Evolutionary conservation across 2,888 invertebrate genomes (phyloP).

Genomic region (Parascotia fuliginaria): DNA sequence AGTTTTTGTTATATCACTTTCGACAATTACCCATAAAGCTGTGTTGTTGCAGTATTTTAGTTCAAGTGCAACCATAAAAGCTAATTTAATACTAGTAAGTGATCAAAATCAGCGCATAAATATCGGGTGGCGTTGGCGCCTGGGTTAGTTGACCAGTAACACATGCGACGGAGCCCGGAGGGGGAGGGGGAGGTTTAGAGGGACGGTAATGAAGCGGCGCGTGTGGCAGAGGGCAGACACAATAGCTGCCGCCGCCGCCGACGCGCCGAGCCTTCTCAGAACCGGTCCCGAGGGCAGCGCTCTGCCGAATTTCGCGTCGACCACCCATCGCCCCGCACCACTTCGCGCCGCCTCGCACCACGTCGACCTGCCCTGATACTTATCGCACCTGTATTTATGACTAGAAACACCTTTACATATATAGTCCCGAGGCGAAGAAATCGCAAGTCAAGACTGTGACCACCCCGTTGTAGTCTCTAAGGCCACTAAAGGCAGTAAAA

Average conservation of each 20-base stretch:
- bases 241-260: constrained; percentile 75
- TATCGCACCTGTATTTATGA: constrained; percentile 81
- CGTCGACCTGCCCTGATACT: constrained; percentile 67
- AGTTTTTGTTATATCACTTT: background rate
- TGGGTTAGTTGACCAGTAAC: constrained; percentile 48
- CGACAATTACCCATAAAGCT: background rate
- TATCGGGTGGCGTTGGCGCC: constrained; percentile 56
- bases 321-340: constrained; percentile 73
- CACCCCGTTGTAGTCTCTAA: constrained; percentile 63
- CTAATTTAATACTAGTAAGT: constrained; percentile 30
- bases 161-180: constrained; percentile 33
- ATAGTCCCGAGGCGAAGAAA: constrained; percentile 57
- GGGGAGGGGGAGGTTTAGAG: constrained; percentile 45
- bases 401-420: constrained; percentile 73
- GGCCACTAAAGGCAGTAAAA: constrained; percentile 47
- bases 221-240: constrained; percentile 79
- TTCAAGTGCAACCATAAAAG: constrained; percentile 1
- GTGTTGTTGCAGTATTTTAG: background rate
- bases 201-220: constrained; percentile 72
- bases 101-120: constrained; percentile 38
- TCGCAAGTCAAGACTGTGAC: constrained; percentile 65
- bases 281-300: constrained; percentile 77
- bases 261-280: constrained; percentile 73
- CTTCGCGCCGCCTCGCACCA: constrained; percentile 57
- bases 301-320: constrained; percentile 83